These are phyloP conservation scores for Microcebus murinus DNA, from an alignment of 2,113 vertebrate genomes.

Conservation along the genomic window DNA sequence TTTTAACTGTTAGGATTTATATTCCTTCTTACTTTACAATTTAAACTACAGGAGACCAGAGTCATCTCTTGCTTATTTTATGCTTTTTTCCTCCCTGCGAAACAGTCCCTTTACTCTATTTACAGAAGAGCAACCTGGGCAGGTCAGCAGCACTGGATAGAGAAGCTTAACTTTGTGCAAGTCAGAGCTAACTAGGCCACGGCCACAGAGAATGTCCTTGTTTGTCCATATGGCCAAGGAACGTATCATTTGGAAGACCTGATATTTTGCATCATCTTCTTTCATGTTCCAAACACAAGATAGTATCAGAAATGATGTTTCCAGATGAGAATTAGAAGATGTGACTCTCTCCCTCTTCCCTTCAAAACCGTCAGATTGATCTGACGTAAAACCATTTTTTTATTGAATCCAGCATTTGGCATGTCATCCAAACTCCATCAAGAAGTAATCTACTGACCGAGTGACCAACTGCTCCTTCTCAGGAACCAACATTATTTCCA, in stretches of 20 bases:
- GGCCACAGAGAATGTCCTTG: not conserved
- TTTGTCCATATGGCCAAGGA: not conserved
- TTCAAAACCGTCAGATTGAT: not conserved
- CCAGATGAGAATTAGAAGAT: not conserved
- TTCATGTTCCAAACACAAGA: constrained; percentile 46
- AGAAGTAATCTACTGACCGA: not conserved
- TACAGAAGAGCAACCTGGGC: not conserved
- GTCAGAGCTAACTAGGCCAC: too few species aligned
- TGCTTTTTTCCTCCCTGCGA: not conserved
- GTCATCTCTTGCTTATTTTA: not conserved
- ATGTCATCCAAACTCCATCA: not conserved
- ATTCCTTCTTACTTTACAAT: not conserved
- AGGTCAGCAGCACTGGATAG: not conserved
- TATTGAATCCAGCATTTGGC: not conserved
- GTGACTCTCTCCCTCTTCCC: not conserved
- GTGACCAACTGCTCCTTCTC: not conserved
- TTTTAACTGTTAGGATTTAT: not conserved
- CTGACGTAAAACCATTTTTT: not conserved
- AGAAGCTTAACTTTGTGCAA: not conserved
- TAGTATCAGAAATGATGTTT: constrained; percentile 13
- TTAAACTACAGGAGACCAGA: not conserved
- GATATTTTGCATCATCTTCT: not conserved
- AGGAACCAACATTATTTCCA: not conserved
- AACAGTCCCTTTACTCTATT: not conserved
- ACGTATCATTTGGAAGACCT: not conserved